phyloP scores from a whole-genome alignment of 2,797 vertebrate species.

The Phataginus tetradactyla region DNA sequence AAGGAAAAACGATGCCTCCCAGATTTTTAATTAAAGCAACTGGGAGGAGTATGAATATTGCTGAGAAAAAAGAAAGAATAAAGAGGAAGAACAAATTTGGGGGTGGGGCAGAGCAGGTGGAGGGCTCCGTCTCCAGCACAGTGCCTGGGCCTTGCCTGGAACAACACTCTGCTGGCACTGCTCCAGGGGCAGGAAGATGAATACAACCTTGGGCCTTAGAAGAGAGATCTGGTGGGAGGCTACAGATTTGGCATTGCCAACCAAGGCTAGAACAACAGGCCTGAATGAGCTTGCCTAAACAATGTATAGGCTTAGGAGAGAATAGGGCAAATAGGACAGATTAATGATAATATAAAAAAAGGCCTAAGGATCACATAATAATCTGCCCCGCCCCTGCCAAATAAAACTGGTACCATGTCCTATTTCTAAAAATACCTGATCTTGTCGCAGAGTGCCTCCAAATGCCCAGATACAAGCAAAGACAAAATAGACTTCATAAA shows the following conservation, averaged over 20 bases:
- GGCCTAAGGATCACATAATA: not conserved
- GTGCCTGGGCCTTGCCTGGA: not conserved
- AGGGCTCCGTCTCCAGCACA: not conserved
- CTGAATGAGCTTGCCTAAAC: not conserved
- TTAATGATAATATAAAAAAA: not conserved
- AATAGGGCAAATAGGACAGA: not conserved
- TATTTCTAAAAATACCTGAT: conserved; percentile 86
- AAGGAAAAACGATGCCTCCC: not conserved
- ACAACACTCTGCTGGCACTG: not conserved
- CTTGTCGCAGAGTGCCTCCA: conserved; percentile 88
- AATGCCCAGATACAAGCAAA: conserved; percentile 94
- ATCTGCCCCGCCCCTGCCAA: too few species aligned
- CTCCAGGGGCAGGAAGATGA: not conserved
- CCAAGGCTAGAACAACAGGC: not conserved
- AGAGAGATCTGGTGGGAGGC: not conserved
- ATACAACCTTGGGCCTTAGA: not conserved
- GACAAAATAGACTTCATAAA: conserved; percentile 91
- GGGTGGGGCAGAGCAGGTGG: not conserved
- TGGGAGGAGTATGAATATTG: not conserved
- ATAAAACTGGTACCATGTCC: not conserved
- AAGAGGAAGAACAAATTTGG: not conserved
- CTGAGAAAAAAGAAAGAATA: not conserved
- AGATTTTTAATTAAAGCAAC: not conserved
- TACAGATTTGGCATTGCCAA: too few species aligned
- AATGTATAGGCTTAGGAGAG: not conserved